phyloP scores from a whole-genome alignment of 1,140 invertebrate genomes.

The Wasmannia auropunctata region DNA sequence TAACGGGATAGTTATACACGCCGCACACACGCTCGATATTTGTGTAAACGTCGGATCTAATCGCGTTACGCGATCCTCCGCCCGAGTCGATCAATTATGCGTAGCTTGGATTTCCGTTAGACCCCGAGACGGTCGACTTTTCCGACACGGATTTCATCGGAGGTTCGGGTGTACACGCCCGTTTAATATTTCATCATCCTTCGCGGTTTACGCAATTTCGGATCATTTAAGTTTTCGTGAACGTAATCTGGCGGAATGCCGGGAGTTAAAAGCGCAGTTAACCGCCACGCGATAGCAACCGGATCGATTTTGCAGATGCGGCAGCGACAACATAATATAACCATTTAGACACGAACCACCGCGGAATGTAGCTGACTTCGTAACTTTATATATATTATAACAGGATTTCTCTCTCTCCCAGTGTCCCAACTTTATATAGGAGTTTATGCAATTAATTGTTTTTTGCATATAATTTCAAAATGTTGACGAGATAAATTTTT shows the following conservation, averaged over 20 bases:
- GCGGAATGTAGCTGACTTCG: background rate
- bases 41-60: constrained; percentile 24
- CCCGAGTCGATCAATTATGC: constrained; percentile 14
- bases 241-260: background rate
- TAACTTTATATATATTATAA: constrained; percentile 38
- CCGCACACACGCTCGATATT: background rate
- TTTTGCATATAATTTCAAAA: background rate
- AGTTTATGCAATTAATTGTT: background rate
- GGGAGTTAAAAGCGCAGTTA: background rate
- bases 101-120: background rate
- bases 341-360: constrained; percentile 7
- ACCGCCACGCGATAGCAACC: background rate
- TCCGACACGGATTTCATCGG: no score
- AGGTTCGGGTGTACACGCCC: background rate
- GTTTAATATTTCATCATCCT: background rate
- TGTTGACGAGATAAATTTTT: background rate
- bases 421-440: background rate
- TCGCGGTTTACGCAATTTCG: background rate
- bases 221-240: background rate
- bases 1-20: constrained; percentile 2
- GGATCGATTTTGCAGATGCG: constrained; percentile 4
- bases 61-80: background rate
- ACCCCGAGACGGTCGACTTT: background rate
- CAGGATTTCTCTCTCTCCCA: background rate
- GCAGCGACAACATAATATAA: constrained; percentile 6